Conservation (phyloP, 2,113 vertebrate genomes). For the Corvus hawaiiensis region DNA sequence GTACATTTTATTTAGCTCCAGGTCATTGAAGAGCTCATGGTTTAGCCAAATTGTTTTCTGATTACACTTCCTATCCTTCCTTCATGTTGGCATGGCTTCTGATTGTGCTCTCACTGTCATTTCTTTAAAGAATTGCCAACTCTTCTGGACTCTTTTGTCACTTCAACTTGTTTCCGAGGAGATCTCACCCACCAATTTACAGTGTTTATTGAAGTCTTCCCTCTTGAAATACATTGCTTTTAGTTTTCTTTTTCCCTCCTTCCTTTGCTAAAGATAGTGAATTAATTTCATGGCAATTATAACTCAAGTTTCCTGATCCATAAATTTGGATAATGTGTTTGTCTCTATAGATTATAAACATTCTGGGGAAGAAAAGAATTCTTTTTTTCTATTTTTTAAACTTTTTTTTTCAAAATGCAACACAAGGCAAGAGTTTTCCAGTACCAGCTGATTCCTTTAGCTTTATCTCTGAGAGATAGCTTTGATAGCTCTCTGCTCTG, state of each 20-base stretch:
- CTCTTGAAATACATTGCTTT: constrained; percentile 39
- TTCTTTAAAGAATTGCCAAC: constrained; percentile 69
- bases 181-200: constrained; percentile 48
- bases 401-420: background rate
- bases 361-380: background rate
- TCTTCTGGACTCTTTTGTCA: constrained; percentile 56
- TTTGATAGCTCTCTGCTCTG: background rate
- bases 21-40: constrained; percentile 56
- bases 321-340: background rate
- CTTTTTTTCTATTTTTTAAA: background rate
- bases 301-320: background rate
- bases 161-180: constrained; percentile 64
- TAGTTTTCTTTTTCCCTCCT: constrained; percentile 18
- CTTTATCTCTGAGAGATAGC: background rate
- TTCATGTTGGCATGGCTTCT: constrained; percentile 66
- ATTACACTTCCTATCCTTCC: constrained; percentile 67
- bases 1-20: constrained; percentile 63
- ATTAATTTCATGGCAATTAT: constrained; percentile 6
- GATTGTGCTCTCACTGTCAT: constrained; percentile 63
- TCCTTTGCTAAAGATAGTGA: constrained; percentile 19
- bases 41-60: constrained; percentile 62
- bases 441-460: background rate
- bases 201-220: constrained; percentile 45
- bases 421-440: background rate
- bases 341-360: background rate